phyloP scores from a whole-genome alignment of 2,888 invertebrate genomes.

The Peribatodes rhomboidaria region DNA sequence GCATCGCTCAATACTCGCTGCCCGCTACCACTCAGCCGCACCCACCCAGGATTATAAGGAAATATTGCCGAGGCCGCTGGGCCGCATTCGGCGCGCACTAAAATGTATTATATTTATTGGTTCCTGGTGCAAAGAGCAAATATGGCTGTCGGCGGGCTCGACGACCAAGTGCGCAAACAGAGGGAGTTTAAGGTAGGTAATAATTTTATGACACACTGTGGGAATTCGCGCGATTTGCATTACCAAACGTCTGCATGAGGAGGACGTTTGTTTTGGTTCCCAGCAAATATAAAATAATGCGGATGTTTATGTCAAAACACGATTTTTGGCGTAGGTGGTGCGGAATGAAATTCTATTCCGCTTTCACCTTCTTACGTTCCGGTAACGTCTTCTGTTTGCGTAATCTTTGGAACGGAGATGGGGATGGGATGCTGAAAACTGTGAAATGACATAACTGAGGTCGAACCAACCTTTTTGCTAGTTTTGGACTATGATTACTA shows the following conservation, averaged over 20 bases:
- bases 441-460: no score
- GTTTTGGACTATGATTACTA: no score
- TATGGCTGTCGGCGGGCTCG: conserved; percentile 47
- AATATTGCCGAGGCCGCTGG: conserved; percentile 70
- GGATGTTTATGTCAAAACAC: neutral
- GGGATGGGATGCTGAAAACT: no score
- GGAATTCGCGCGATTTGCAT: conserved; percentile 28
- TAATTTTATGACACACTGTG: conserved; percentile 37
- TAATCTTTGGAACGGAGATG: no score
- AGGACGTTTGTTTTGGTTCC: conserved; percentile 18
- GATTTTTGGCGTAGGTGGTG: neutral
- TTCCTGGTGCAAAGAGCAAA: conserved; percentile 57
- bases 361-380: no score
- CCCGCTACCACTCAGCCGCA: conserved; percentile 24
- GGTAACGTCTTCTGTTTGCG: no score
- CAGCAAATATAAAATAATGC: neutral
- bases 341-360: neutral
- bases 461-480: no score
- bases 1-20: neutral
- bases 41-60: conserved; percentile 64
- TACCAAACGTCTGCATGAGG: no score
- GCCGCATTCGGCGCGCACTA: conserved; percentile 67
- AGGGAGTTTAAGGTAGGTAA: conserved; percentile 6
- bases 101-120: conserved; percentile 78
- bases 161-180: conserved; percentile 16